Conservation (phyloP, 2,113 vertebrate genomes). For the Rhadina sibilatrix region DNA sequence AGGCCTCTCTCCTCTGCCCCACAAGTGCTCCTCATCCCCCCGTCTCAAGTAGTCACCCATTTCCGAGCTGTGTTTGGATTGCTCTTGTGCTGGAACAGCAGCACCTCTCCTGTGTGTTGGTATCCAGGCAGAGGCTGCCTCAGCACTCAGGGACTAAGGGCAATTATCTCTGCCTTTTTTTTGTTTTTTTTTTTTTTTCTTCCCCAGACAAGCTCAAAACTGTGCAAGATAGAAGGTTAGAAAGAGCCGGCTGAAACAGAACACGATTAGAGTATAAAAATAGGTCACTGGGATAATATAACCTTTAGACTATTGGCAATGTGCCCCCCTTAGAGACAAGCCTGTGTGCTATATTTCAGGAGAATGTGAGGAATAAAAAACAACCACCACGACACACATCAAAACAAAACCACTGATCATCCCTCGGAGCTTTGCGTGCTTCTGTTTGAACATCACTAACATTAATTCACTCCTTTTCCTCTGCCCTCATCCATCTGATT, state of each 20-base stretch:
- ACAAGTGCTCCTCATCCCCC: background rate
- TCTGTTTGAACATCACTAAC: conserved; percentile 51
- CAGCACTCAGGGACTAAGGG: background rate
- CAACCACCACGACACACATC: background rate
- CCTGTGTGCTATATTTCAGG: conserved; percentile 14
- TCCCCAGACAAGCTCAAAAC: background rate
- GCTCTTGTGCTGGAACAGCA: background rate
- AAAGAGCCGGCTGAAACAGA: conserved; percentile 21
- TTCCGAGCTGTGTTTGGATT: background rate
- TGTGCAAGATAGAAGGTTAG: background rate
- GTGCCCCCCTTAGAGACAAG: conserved; percentile 45
- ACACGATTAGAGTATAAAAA: conserved; percentile 52
- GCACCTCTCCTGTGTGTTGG: background rate
- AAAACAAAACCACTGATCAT: conserved; percentile 54
- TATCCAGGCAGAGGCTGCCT: conserved; percentile 9
- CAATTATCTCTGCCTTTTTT: background rate
- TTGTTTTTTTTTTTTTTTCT: background rate
- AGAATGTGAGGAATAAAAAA: conserved; percentile 34
- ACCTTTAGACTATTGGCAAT: conserved; percentile 65
- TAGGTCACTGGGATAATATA: conserved; percentile 69
- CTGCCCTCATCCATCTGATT: conserved; percentile 38
- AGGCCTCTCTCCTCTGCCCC: background rate
- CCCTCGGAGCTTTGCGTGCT: conserved; percentile 20
- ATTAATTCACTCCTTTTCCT: conserved; percentile 38
- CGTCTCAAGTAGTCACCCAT: background rate